Evolutionary conservation across 2,113 vertebrate genomes (phyloP), one percentile per base, ranked within the genome.

Genomic region (Uropsilus gracilis): DNA sequence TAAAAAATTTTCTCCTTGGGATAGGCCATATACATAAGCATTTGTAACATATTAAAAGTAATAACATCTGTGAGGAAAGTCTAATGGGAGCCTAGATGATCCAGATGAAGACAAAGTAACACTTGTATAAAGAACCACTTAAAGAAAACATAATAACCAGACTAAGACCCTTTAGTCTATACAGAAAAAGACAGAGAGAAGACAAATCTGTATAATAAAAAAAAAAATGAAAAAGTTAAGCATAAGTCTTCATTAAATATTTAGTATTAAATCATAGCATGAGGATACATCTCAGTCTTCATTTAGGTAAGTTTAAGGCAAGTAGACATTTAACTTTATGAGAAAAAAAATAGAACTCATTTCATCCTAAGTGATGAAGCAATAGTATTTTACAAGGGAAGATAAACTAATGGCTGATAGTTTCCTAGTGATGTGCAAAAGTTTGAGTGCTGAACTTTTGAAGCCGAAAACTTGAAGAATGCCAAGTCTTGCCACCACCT

Each of bases 61-160:
- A 90, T 72, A 73, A 71, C 50, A 80, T 57, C 37, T 85, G 78
- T 64, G 37, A 95, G 72, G 39, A 89, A 85, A 72, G 80, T 46
- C 44, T 85, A 80, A 42, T 13, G 50, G 64, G 80, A 73, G 46
- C 34, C 53, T 34, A 10, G 63, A 71, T 85, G 48, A 48, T 78
- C 66, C 32, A 73, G 63, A 85, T 77, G n/a, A 53, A 42, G 42
- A 72, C 11, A 81, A 81, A 93, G 64, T 80, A 80, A 68, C 28
- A 83, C 13, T 44, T 50, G 28, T 26, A 83, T 77, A 34, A 63
- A 57, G 37, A 78, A 64, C 37, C 44, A 46, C 18, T 46, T 26
- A 95, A 72, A 12, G 57, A 76, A n/a, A 63, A 77, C 32, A 48
- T 72, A 81, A 81, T 17, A 84, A 83, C 59, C 34, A 72, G 44